Evolutionary conservation across 1,140 invertebrate species (phyloP), one percentile per base, ranked within the genome.

Genomic region (Watersipora subatra): DNA sequence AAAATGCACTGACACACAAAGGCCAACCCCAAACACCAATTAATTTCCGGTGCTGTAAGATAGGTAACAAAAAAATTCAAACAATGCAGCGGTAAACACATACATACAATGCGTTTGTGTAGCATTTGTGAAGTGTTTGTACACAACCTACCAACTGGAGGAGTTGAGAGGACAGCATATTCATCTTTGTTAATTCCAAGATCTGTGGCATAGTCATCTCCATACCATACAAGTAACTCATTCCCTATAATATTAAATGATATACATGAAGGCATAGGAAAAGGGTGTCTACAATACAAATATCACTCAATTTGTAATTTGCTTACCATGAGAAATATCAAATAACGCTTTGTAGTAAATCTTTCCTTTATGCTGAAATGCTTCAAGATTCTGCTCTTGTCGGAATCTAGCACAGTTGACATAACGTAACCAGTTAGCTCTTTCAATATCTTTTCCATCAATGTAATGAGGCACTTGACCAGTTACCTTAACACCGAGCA

Each of bases 381-480:
- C 83, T 2, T 82, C 71, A 1, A 86, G 71, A 72, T 86, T 86
- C 68, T 84, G 83, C 67, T 85, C 83, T 57, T 66, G 64, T 65
- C 76, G 76, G 67, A 78, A 71, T 28, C 81, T 72, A 1, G 84
- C 79, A 72, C 84, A 86, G 72, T 86, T 86, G 0, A 86, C 81
- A 68, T 81, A 86, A 2, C 84, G 78, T 82, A 86, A 81, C 84
- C 84, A 86, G 72, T 86, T 85, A 17, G 76, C 70, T 1, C 69
- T 69, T 29, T 73, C 70, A 0, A 73, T 67, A 57, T 84, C 76
- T 1, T 62, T 68, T 2, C 78, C 83, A 72, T 83, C 82, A n/a
- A 84, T 72, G 29, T 78, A 82, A 68, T 80, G 67, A 63, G 22
- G 30, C 2, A 58, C 28, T 28, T 62, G 24, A 17, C 61, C 62